Evolutionary conservation across 1,140 invertebrate species (phyloP).

Genomic region (Heliconius eleuchia): DNA sequence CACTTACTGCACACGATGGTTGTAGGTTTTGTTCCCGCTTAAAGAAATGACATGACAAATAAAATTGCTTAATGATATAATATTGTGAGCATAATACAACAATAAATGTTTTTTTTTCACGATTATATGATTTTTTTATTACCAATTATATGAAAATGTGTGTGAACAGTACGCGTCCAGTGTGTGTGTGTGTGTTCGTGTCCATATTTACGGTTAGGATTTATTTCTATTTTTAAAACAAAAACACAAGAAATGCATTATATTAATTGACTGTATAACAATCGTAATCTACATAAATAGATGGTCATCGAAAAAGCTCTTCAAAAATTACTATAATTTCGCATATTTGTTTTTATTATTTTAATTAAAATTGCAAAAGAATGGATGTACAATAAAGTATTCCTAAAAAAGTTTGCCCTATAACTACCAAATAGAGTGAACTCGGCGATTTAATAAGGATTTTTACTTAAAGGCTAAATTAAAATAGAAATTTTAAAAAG

Average conservation of each 20-base stretch:
- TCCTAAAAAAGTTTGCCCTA: background rate
- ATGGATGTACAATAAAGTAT: background rate
- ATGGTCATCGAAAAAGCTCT: background rate
- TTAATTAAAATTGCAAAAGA: background rate
- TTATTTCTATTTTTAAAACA: too few species aligned
- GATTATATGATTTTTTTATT: too few species aligned
- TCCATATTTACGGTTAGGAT: too few species aligned
- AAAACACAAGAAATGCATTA: too few species aligned
- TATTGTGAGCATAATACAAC: too few species aligned
- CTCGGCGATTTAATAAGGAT: background rate
- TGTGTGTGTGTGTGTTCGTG: too few species aligned
- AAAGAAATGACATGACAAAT: too few species aligned
- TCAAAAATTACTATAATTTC: background rate
- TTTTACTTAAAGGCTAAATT: background rate
- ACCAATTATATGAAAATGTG: too few species aligned
- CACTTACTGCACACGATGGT: background rate
- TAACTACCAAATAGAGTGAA: slow-evolving; percentile 1
- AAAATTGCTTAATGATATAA: too few species aligned
- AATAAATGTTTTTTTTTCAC: too few species aligned
- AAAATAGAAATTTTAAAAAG: background rate
- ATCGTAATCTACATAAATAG: background rate
- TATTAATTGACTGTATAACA: too few species aligned
- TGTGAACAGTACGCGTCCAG: too few species aligned
- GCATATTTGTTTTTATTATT: background rate
- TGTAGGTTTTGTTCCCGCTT: background rate